phyloP scores from a whole-genome alignment of 2,888 invertebrate species.

The Scaptomyza polygonia region DNA sequence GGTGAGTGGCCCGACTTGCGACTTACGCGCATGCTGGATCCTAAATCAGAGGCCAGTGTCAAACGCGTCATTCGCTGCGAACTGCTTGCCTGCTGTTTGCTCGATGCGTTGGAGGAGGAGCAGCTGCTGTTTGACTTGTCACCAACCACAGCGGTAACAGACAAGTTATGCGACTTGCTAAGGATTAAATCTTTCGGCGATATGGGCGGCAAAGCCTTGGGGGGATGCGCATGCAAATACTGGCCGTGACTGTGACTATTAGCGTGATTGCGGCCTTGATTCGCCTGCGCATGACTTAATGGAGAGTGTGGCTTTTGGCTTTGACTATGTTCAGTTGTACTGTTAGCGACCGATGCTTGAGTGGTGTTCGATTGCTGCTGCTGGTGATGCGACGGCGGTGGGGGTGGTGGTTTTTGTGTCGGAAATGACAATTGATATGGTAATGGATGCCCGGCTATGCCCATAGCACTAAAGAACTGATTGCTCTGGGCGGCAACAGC shows the following conservation, averaged over 20 bases:
- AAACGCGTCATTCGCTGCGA: slow-evolving; percentile 72
- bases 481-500: slow-evolving; percentile 84
- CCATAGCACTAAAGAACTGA: slow-evolving; percentile 87
- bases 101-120: slow-evolving; percentile 46
- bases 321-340: slow-evolving; percentile 86
- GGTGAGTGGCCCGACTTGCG: slow-evolving; percentile 83
- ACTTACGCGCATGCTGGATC: slow-evolving; percentile 64
- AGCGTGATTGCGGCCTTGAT: slow-evolving; percentile 2
- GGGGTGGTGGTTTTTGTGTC: slow-evolving; percentile 86
- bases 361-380: slow-evolving; percentile 77
- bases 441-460: slow-evolving; percentile 86
- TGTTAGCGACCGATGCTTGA: slow-evolving; percentile 80
- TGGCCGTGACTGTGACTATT: slow-evolving; percentile 30
- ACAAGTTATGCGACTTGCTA: slow-evolving; percentile 36
- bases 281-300: slow-evolving; percentile 28
- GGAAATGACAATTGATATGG: slow-evolving; percentile 88
- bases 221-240: slow-evolving; percentile 62
- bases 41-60: slow-evolving; percentile 28
- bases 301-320: slow-evolving; percentile 78
- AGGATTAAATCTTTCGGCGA: slow-evolving; percentile 33
- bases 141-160: neutral
- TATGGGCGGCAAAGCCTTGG: slow-evolving; percentile 9
- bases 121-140: slow-evolving; percentile 56
- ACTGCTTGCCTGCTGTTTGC: slow-evolving; percentile 28
- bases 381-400: slow-evolving; percentile 27